These are phyloP conservation scores for Epinotia brunnichana DNA, from an alignment of 2,888 invertebrate species.

Conservation along the genomic window DNA sequence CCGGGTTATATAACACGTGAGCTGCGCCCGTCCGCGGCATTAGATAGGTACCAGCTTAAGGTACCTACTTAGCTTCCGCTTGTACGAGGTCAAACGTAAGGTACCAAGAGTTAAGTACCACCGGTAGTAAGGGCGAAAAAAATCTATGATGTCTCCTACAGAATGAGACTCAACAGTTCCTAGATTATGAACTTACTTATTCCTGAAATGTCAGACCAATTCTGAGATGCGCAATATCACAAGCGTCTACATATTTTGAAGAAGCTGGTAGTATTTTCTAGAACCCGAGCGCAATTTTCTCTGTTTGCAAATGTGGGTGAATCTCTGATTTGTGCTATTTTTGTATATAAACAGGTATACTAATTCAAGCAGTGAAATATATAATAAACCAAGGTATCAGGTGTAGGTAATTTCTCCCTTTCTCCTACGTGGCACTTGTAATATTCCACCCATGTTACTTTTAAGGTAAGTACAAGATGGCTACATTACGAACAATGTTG, in stretches of 20 bases:
- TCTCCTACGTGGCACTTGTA: too few species aligned
- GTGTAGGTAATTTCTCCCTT: too few species aligned
- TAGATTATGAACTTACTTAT: neutral
- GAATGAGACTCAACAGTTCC: neutral
- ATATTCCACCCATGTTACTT: too few species aligned
- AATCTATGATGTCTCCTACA: neutral
- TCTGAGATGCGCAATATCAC: neutral
- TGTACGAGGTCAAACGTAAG: neutral
- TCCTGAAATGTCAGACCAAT: neutral
- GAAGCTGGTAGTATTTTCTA: neutral
- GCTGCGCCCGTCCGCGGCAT: slow-evolving; percentile 17
- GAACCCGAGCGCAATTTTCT: neutral
- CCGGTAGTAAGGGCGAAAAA: neutral
- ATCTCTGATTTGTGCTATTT: neutral
- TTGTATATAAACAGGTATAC: neutral
- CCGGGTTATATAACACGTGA: slow-evolving; percentile 46
- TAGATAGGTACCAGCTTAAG: slow-evolving; percentile 15
- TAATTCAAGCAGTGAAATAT: too few species aligned
- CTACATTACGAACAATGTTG: too few species aligned
- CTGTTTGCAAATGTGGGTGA: neutral
- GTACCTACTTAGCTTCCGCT: neutral
- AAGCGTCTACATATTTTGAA: neutral
- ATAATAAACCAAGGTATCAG: too few species aligned
- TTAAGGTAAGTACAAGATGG: too few species aligned
- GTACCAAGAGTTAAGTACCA: neutral